Percentiles rank a stretch among this genome's conserved stretches.
phyloP scores from a whole-genome alignment of 92 coral and sea anemone species.

The Parazoanthus darwini region DNA sequence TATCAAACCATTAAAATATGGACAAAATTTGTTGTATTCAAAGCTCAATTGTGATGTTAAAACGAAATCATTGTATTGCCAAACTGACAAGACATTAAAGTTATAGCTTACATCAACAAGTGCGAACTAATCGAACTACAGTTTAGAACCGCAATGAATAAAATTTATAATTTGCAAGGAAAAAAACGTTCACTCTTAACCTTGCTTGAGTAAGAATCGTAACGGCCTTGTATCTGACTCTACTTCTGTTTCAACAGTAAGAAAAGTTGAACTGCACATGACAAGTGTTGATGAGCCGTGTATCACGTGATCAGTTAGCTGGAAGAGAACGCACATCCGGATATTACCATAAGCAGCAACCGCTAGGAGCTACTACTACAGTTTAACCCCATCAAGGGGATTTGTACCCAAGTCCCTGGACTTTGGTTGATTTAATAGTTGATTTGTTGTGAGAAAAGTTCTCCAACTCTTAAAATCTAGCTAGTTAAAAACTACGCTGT shows the following conservation, averaged over 20 bases:
- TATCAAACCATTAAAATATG: no score
- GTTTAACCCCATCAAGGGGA: background rate
- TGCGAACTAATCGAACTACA: no score
- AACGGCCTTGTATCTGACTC: background rate
- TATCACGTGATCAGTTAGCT: background rate
- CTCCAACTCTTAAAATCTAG: background rate
- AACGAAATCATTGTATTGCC: no score
- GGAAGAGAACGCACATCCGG: background rate
- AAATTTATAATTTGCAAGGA: no score
- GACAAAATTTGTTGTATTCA: no score
- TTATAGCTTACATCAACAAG: no score
- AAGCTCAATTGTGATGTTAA: no score
- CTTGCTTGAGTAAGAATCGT: no score
- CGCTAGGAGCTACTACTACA: background rate
- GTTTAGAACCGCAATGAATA: no score
- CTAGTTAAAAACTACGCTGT: background rate
- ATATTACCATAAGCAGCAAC: background rate
- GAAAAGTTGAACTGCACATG: background rate
- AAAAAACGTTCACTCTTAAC: no score
- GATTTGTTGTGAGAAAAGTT: background rate
- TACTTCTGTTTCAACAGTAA: slow-evolving; percentile 10
- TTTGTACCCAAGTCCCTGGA: background rate
- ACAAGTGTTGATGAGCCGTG: background rate
- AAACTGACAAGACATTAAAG: no score
- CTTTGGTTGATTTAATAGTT: background rate